phyloP scores from a whole-genome alignment of 2,888 invertebrate genomes.

The Balanococcus diminutus region DNA sequence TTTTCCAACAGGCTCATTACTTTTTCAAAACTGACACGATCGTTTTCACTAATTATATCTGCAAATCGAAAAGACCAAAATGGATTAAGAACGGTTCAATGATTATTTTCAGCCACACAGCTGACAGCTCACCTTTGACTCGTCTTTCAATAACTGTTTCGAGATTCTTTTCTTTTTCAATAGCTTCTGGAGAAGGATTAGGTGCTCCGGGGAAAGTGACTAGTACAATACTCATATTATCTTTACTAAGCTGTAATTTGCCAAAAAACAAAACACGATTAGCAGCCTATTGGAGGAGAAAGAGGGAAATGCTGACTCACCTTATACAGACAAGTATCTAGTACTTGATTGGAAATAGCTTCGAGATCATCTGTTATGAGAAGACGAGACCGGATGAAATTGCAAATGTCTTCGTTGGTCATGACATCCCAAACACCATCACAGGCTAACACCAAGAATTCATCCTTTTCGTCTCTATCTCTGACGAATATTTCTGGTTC shows the following conservation, averaged over 20 bases:
- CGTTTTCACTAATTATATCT: slow-evolving; percentile 62
- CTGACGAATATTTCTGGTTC: slow-evolving; percentile 92
- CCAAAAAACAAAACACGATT: slow-evolving; percentile 74
- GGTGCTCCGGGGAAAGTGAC: slow-evolving; percentile 95
- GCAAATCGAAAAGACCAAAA: slow-evolving; percentile 54
- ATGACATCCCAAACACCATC: slow-evolving; percentile 99
- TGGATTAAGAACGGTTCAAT: background rate
- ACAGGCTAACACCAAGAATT: slow-evolving; percentile 95
- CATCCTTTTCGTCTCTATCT: slow-evolving; percentile 78
- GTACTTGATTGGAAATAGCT: slow-evolving; percentile 90
- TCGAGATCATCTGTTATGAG: slow-evolving; percentile 86
- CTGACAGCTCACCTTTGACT: slow-evolving; percentile 77
- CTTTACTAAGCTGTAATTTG: slow-evolving; percentile 66
- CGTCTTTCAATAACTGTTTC: slow-evolving; percentile 82
- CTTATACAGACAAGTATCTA: slow-evolving; percentile 98
- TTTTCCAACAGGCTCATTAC: slow-evolving; percentile 77
- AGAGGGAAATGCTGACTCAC: slow-evolving; percentile 66
- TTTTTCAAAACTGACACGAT: slow-evolving; percentile 68
- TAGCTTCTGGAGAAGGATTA: slow-evolving; percentile 82
- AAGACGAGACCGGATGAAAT: slow-evolving; percentile 89
- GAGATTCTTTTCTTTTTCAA: slow-evolving; percentile 79
- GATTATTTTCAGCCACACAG: too few species aligned
- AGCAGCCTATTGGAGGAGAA: background rate
- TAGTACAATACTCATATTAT: slow-evolving; percentile 99
- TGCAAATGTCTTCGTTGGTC: slow-evolving; percentile 93